Base-by-base conservation (phyloP, 2,797 vertebrate species). In the Furcifer pardalis region DNA sequence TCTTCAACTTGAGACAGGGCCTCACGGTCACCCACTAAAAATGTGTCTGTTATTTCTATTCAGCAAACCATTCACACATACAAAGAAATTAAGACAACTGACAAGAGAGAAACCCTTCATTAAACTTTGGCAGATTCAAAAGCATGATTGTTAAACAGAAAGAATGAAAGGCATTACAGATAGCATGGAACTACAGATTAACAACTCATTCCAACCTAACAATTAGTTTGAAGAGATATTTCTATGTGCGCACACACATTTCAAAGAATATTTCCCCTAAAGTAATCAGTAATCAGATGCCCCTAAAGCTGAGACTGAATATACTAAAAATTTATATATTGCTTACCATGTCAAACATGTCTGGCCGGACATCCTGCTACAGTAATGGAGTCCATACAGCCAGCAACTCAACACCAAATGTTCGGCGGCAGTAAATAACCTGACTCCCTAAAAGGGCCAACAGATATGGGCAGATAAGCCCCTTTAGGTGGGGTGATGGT, bases 11-110 rank as follows among this genome's bases (percentile, higher is more conserved):
- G 19, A 77, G n/a, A 40, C 42, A 81, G 49, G 81, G 5, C 68
- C 83, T 88, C 88, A 79, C 60, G 56, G 91, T 85, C 89, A 75
- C 27, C 83, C 19, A 21, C 35, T 68, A 66, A 77, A 73, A 59
- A 56, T 88, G 80, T 89, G 72, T 78, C 85, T 86, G 90, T 94
- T 93, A 85, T 88, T 91, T 88, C 90, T 92, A 90, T 87, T 90
- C 91, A 94, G 59, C 42, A 75, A 84, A 65, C 90, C 89, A 87
- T 87, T 92, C 1, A 83, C 81, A 72, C 40, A 73, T 8, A 92
- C 91, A 93, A 91, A 93, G 87, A 77, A 56, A 69, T 0, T 84
- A 91, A 91, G 90, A 85, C 60, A 52, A n/a, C 82, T 84, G 90
- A 92, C 91, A 92, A 80, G 60, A 60, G 35, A 60, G 59, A 60